Conservation (phyloP, 2,113 vertebrate species). For the Passer montanus region DNA sequence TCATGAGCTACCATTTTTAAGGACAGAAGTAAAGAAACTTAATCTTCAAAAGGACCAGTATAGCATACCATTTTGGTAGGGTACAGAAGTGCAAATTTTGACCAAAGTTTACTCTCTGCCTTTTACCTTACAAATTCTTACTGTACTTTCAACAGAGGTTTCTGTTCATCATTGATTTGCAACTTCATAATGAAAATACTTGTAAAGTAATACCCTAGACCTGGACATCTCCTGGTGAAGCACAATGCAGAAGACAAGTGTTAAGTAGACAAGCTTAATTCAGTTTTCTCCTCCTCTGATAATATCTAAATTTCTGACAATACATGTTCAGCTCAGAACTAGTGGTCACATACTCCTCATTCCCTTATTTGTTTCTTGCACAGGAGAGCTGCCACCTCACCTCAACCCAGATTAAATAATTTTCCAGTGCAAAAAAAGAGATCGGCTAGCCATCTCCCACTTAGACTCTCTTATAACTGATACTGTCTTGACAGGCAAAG, state of each 20-base stretch:
- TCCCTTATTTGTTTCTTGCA: neutral
- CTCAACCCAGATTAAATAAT: neutral
- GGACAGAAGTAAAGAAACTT: neutral
- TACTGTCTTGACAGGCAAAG: neutral
- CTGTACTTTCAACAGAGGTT: neutral
- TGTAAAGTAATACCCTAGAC: neutral
- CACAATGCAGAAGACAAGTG: neutral
- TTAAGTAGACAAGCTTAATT: neutral
- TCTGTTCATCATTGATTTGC: neutral
- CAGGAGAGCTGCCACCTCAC: neutral
- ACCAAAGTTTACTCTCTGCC: neutral
- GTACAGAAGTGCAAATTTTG: neutral
- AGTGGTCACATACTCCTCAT: neutral
- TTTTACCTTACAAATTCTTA: neutral
- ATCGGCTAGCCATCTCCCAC: neutral
- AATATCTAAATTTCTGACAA: neutral
- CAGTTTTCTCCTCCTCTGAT: fast-evolving
- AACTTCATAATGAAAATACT: neutral
- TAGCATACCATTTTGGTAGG: neutral
- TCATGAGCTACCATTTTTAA: neutral
- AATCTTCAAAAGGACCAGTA: neutral
- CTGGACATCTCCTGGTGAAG: neutral
- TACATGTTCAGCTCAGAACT: neutral
- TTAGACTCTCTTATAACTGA: neutral
- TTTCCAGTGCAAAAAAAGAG: neutral